Conservation (phyloP, 2,888 invertebrate species). For the Trichopoda pennipes region DNA sequence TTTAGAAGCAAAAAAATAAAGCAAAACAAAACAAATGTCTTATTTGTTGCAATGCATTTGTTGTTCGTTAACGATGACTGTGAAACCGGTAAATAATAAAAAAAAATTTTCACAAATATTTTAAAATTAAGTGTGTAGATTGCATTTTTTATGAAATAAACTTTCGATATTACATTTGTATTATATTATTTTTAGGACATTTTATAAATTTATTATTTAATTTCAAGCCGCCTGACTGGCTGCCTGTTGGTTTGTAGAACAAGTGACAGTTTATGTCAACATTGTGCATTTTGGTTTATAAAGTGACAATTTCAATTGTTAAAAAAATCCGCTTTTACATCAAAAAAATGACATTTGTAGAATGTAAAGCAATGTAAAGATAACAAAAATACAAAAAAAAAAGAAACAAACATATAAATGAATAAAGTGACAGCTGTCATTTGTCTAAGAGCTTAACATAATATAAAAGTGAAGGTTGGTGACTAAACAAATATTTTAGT, state of each 20-base stretch:
- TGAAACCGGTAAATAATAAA: conserved; percentile 31
- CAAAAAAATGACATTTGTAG: conserved; percentile 54
- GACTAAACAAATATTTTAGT: conserved; percentile 6
- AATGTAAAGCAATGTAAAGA: conserved; percentile 41
- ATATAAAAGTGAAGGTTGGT: conserved; percentile 57
- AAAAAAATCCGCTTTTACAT: conserved; percentile 53
- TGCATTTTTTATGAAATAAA: not conserved
- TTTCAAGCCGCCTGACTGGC: conserved; percentile 18
- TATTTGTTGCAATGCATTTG: conserved; percentile 39
- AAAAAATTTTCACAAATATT: conserved; percentile 14
- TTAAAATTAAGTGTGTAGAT: conserved; percentile 3
- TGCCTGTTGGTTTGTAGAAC: conserved; percentile 41
- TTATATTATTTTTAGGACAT: conserved; percentile 36
- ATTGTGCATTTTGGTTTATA: conserved; percentile 55
- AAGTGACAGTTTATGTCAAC: conserved; percentile 66
- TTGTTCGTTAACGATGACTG: not conserved
- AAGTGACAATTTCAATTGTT: conserved; percentile 51
- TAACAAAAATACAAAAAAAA: too few species aligned
- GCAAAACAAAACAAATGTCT: conserved; percentile 45
- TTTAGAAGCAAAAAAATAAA: conserved; percentile 27
- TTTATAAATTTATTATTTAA: conserved; percentile 33
- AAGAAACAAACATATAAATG: not conserved
- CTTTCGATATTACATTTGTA: not conserved
- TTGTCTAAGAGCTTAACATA: conserved; percentile 40
- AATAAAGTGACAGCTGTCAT: conserved; percentile 58